A percentile compares a stretch with the other conserved stretches of the same genome.
Conservation (phyloP, 2,113 vertebrate genomes). For the Saccopteryx bilineata region DNA sequence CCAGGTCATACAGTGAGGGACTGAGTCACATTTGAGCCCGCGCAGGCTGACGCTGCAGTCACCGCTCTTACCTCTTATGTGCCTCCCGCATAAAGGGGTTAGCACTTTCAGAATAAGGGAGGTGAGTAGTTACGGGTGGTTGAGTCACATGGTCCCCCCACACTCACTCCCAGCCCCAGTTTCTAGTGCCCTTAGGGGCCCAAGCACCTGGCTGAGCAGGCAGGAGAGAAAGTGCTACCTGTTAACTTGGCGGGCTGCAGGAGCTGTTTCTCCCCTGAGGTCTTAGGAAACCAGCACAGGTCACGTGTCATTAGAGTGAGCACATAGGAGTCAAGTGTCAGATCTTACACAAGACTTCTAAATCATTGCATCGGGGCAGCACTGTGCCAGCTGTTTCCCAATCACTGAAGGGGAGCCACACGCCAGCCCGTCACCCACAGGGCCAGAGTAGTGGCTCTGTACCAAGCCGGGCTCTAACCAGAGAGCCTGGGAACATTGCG, state of each 20-base stretch:
- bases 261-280: not conserved
- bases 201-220: not conserved
- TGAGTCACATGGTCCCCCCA: not conserved
- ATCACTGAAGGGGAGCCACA: not conserved
- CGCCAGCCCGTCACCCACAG: not conserved
- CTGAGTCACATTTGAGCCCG: not conserved
- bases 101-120: not conserved
- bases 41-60: not conserved
- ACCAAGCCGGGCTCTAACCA: rapidly evolving
- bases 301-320: not conserved
- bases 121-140: not conserved
- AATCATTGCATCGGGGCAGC: not conserved
- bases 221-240: conserved; percentile 10
- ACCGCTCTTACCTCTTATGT: rapidly evolving
- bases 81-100: not conserved
- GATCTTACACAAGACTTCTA: not conserved
- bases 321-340: not conserved
- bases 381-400: not conserved
- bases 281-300: not conserved
- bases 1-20: not conserved
- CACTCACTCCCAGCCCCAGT: not conserved
- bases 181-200: not conserved
- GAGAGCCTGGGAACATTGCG: not conserved
- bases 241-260: not conserved
- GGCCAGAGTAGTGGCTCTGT: not conserved